Evolutionary conservation across 2,797 vertebrate species (phyloP).

Genomic region (Amniataba percoides): DNA sequence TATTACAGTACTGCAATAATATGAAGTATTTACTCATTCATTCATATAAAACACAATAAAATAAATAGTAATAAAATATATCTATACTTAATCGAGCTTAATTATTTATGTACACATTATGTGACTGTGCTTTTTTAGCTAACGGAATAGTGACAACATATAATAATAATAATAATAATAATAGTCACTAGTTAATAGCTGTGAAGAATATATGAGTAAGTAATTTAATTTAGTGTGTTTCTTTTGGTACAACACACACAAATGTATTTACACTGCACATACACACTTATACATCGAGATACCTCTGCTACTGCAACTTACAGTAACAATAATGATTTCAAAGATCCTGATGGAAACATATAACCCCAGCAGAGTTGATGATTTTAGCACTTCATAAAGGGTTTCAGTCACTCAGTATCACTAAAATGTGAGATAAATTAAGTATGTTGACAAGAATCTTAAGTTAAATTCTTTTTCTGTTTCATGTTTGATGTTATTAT

Average conservation of each 20-base stretch:
- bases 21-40: neutral
- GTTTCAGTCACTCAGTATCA: neutral
- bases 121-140: no score
- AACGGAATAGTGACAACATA: neutral
- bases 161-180: no score
- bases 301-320: neutral
- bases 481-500: neutral
- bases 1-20: neutral
- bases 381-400: neutral
- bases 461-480: neutral
- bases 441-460: no score
- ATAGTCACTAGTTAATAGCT: no score
- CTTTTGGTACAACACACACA: neutral
- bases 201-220: neutral
- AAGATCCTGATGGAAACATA: neutral
- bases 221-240: no score
- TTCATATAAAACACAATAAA: no score
- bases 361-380: neutral
- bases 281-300: no score
- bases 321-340: no score
- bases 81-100: no score
- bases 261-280: no score
- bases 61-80: no score
- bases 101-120: neutral
- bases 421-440: neutral